Conservation (phyloP, 2,797 vertebrate genomes). For the Amniataba percoides region DNA sequence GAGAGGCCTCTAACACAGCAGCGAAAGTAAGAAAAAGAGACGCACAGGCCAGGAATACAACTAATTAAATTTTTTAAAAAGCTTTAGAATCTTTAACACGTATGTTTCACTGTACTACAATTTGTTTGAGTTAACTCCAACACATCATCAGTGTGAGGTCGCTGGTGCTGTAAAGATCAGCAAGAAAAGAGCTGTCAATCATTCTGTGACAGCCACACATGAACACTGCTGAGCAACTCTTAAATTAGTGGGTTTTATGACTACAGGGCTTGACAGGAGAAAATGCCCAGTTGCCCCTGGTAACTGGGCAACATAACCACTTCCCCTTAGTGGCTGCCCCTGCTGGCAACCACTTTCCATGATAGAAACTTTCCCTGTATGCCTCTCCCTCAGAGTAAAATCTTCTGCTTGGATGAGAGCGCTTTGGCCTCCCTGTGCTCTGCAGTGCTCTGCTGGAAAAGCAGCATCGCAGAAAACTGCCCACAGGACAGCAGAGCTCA, state of each 20-base stretch:
- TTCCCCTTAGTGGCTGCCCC: background rate
- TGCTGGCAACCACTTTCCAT: background rate
- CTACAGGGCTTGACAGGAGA: constrained; percentile 6
- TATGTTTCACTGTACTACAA: background rate
- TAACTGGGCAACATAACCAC: constrained; percentile 7
- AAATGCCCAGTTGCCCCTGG: constrained; percentile 5
- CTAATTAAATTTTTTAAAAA: background rate
- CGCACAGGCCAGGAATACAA: background rate
- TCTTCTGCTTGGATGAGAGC: background rate
- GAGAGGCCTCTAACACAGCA: background rate
- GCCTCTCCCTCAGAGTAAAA: background rate
- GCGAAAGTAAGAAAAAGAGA: background rate
- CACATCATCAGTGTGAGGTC: background rate
- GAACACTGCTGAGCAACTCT: background rate
- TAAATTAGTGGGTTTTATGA: background rate
- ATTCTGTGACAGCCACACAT: background rate
- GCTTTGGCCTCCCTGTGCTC: background rate
- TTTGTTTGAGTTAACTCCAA: background rate
- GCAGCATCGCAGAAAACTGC: background rate
- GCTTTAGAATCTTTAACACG: background rate
- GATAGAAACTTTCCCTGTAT: background rate
- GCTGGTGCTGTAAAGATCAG: background rate
- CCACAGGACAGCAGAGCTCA: background rate
- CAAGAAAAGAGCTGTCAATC: constrained; percentile 5
- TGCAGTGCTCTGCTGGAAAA: background rate